Evolutionary conservation across 2,888 invertebrate species (phyloP), one percentile per base, ranked within the genome.

Genomic region (Esperia sulphurella): DNA sequence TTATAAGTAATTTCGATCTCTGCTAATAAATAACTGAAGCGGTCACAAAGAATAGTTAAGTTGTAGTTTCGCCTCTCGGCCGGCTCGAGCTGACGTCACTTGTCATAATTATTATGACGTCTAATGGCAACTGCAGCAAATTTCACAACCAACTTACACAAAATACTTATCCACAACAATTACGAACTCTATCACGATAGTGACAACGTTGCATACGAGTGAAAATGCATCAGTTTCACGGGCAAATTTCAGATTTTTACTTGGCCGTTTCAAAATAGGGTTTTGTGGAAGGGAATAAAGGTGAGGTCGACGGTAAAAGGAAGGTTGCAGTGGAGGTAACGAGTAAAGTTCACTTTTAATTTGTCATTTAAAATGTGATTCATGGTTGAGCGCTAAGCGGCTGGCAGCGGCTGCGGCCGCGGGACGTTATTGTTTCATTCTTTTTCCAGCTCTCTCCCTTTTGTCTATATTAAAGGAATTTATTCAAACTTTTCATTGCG

Each of bases 341-440:
- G 46, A 39, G 41, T 29, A 13, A 8, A 44, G 48, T 40, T 46
- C 48, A 46, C 46, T 49, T 52, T 52, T 52, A 49, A 52, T 52
- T 52, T 52, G 49, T 52, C 52, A 52, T 41, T 46, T 49, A 52
- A 52, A 52, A 38, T 40, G 40, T 49, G 52, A 52, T 52, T 52
- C 43, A 52, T 49, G 28, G 37, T 38, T 45, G 30, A 14, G 14
- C 31, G 35, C 35, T 41, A 30, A 49, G 39, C 49, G 38, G 45
- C 33, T 35, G 14, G 10, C 9, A 2, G 31, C 31, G 31, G 31
- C 31, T 3, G 10, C 10, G 21, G 21, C 5, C 31, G 31, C 5
- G 31, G 8, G 31, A 10, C 1, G 31, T 31, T 31, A 10, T 31
- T 31, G 31, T 31, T 9, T 31, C 31, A 31, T 31, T 31, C 8